Conservation (phyloP, 2,797 vertebrate genomes). For the Erpetoichthys calabaricus region DNA sequence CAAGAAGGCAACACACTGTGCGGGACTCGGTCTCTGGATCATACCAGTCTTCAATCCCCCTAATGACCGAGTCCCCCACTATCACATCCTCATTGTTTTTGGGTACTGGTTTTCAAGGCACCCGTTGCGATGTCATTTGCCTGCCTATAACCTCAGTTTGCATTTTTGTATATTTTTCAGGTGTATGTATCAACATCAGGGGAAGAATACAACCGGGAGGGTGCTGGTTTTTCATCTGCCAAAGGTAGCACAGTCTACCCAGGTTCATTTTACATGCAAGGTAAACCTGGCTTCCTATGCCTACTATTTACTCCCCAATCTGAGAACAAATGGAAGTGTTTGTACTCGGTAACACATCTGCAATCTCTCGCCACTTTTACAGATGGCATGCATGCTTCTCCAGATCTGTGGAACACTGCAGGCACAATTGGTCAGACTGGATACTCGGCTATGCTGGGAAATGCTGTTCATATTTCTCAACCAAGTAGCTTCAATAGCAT, state of each 20-base stretch:
- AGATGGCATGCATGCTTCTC: constrained; percentile 74
- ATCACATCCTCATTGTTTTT: too few relatives aligned
- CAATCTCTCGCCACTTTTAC: constrained; percentile 8
- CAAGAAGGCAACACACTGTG: too few relatives aligned
- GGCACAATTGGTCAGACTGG: constrained; percentile 71
- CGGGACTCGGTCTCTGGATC: too few relatives aligned
- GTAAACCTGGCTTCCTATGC: constrained; percentile 30
- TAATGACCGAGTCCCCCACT: too few relatives aligned
- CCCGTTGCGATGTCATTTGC: too few relatives aligned
- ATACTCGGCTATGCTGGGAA: constrained; percentile 76
- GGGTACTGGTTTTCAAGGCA: too few relatives aligned
- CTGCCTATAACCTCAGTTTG: too few relatives aligned
- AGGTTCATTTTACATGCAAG: constrained; percentile 86
- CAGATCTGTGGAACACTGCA: constrained; percentile 77
- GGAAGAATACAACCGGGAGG: constrained; percentile 80
- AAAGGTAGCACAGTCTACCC: constrained; percentile 80
- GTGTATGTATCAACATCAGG: constrained; percentile 89
- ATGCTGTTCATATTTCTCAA: constrained; percentile 66
- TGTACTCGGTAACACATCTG: constrained; percentile 6
- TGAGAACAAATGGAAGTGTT: background rate
- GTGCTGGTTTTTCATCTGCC: constrained; percentile 62
- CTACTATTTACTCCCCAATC: too few relatives aligned
- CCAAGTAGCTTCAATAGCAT: constrained; percentile 69
- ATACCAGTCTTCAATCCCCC: too few relatives aligned
- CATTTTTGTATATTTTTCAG: constrained; percentile 41